phyloP scores from a whole-genome alignment of 92 coral and sea anemone species.

The Diadumene lineata region DNA sequence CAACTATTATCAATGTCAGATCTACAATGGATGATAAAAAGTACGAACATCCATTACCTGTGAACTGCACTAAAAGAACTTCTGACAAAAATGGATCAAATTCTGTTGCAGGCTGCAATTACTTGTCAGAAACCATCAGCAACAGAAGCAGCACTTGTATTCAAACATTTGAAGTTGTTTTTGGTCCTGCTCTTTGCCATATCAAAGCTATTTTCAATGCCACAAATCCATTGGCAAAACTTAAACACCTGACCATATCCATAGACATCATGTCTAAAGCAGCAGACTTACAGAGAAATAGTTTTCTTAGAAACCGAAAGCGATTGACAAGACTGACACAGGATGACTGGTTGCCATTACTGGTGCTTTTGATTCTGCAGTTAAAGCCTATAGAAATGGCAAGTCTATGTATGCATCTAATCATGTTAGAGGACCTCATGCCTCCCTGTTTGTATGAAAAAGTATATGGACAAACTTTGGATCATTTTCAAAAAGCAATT shows the following conservation, averaged over 20 bases:
- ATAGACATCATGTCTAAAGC: constrained; percentile 71
- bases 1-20: background rate
- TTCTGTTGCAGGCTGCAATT: background rate
- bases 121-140: background rate
- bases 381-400: constrained; percentile 82
- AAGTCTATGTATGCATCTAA: constrained; percentile 70
- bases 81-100: too few relatives aligned
- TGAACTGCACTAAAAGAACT: too few relatives aligned
- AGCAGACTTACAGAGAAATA: constrained; percentile 52
- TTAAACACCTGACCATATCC: constrained; percentile 75
- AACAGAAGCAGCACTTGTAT: constrained; percentile 4
- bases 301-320: background rate
- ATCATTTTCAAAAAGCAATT: constrained; percentile 74
- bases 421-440: constrained; percentile 76
- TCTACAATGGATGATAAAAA: background rate
- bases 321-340: constrained; percentile 34
- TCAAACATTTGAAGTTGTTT: constrained; percentile 75
- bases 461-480: constrained; percentile 84
- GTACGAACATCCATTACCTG: too few relatives aligned
- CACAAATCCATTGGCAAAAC: constrained; percentile 65
- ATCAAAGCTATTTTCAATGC: constrained; percentile 75
- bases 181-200: constrained; percentile 84
- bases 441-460: constrained; percentile 74
- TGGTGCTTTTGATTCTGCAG: constrained; percentile 85
- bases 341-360: constrained; percentile 77